These are phyloP conservation scores for Alloscopus bannaensis DNA, from an alignment of 2,888 invertebrate genomes.

Conservation along the genomic window DNA sequence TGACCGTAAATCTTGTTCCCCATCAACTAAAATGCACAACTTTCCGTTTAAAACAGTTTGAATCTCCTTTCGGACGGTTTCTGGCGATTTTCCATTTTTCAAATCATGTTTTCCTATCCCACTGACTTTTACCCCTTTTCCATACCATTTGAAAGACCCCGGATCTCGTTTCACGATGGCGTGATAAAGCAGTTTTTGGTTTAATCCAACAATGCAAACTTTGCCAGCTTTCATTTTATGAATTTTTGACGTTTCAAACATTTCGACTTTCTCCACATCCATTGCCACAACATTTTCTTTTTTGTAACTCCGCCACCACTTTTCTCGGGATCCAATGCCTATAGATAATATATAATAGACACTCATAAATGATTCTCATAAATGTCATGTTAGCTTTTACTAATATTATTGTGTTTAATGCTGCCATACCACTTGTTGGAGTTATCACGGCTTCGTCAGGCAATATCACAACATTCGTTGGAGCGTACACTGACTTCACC, in stretches of 20 bases:
- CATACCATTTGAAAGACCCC: neutral
- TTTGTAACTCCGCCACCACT: neutral
- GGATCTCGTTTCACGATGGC: neutral
- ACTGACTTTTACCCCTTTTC: neutral
- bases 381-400: neutral
- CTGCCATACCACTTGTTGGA: neutral
- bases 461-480: neutral
- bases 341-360: neutral
- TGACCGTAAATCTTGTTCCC: neutral
- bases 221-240: neutral
- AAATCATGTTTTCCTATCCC: constrained; percentile 3
- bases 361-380: neutral
- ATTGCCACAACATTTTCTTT: neutral
- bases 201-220: neutral
- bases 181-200: neutral
- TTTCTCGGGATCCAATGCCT: neutral
- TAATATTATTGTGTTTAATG: neutral
- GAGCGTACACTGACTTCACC: neutral
- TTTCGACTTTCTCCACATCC: neutral
- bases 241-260: neutral
- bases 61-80: neutral
- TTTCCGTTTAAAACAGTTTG: neutral
- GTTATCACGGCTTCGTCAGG: neutral
- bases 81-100: neutral
- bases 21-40: neutral